Conservation (phyloP, 2,797 vertebrate genomes). For the Myoxocephalus aenaeus region DNA sequence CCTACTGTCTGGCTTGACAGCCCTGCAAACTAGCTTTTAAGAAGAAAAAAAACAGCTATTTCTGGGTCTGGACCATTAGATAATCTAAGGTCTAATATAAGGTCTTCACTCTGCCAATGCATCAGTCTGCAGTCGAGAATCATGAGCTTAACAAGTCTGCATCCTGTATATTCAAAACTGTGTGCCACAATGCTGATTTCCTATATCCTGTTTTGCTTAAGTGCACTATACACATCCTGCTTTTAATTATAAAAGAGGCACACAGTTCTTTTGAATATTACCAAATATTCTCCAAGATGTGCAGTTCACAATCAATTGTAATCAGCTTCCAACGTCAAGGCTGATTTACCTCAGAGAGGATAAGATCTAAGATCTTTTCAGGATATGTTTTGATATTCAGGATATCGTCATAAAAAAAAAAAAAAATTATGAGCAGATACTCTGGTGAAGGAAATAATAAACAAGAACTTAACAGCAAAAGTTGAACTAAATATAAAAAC, state of each 20-base stretch:
- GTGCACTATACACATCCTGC: neutral
- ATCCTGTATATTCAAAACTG: neutral
- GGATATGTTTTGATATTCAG: constrained; percentile 15
- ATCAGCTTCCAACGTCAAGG: neutral
- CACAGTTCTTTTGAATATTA: neutral
- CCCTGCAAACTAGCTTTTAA: constrained; percentile 16
- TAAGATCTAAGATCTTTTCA: constrained; percentile 1
- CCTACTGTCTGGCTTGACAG: neutral
- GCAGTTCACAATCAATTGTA: constrained; percentile 7
- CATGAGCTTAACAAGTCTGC: constrained; percentile 28
- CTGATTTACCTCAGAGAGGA: constrained; percentile 1
- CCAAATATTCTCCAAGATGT: neutral
- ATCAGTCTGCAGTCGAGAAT: constrained; percentile 11
- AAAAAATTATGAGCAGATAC: neutral
- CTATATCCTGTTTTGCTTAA: neutral
- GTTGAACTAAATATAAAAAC: neutral
- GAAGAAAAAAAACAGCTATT: constrained; percentile 25
- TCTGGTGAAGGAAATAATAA: neutral
- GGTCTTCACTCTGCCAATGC: neutral
- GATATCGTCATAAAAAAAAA: constrained; percentile 5
- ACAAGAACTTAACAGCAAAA: neutral
- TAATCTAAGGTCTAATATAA: constrained; percentile 16
- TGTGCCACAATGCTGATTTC: neutral
- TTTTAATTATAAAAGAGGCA: constrained; percentile 6
- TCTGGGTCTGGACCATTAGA: constrained; percentile 15